Conservation (phyloP, 92 coral and sea anemone species). For the Epizoanthus scotinus region DNA sequence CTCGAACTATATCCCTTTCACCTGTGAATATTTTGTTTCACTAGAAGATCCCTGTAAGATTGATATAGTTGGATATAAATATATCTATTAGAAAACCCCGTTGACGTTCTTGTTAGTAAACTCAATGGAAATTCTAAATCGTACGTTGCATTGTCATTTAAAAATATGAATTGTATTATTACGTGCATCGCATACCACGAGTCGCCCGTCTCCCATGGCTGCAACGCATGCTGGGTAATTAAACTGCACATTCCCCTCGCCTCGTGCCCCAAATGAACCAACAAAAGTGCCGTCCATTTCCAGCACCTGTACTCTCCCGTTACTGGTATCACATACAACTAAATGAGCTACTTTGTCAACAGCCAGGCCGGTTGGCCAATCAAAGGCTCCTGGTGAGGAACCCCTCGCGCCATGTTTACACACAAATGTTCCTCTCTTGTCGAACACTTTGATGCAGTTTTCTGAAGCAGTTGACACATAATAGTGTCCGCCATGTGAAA, state of each 20-base stretch:
- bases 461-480: conserved; percentile 42
- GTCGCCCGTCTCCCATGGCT: conserved; percentile 48
- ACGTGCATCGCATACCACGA: conserved; percentile 49
- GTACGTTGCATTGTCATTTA: not conserved
- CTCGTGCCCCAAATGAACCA: conserved; percentile 47
- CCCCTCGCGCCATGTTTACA: conserved; percentile 43
- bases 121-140: not conserved
- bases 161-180: conserved; percentile 41
- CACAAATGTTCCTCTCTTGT: conserved; percentile 30
- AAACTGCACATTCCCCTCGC: conserved; percentile 27
- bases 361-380: conserved; percentile 48
- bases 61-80: too few species aligned
- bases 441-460: conserved; percentile 46
- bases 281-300: conserved; percentile 43
- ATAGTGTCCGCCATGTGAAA: conserved; percentile 33
- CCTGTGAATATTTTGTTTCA: too few species aligned
- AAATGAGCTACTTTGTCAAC: conserved; percentile 51
- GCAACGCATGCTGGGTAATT: conserved; percentile 45
- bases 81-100: too few species aligned
- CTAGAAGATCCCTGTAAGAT: too few species aligned
- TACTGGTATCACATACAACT: conserved; percentile 53
- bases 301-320: conserved; percentile 50
- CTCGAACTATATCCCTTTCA: too few species aligned
- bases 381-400: conserved; percentile 43
- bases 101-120: too few species aligned